Base-by-base conservation (phyloP, 2,113 vertebrate species). In the Leptobrachium leishanense region DNA sequence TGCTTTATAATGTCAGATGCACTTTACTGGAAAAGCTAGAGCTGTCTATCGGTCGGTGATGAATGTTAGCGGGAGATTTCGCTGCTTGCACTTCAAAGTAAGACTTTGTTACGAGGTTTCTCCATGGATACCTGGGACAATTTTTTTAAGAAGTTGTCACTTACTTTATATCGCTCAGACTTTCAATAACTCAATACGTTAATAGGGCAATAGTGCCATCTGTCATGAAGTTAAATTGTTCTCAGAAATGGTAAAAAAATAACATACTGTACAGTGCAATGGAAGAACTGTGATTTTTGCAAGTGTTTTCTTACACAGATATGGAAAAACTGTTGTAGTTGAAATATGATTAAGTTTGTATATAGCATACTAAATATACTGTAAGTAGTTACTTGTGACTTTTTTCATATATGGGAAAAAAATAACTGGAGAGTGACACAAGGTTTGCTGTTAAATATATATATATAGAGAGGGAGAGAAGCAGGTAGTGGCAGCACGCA, bases 11-110 rank as follows among this genome's bases (percentile, higher is more conserved):
- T 77, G 81, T 81, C 6, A 40, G 54, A 72, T 67, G 80, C 72
- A 65, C 77, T 84, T 82, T 68, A 84, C 50, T 0, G 64, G 72
- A 83, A 73, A 77, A 82, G 84, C 83, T 71, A 82, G 64, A 79
- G 72, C 71, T 41, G 46, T 69, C 77, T 72, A 72, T 79, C 62
- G 66, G 81, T 57, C 55, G 59, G 76, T 83, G 81, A 74, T 2
- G 82, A 86, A 86, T 85, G 83, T 67, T 85, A 83, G 75, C 63
- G 80, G 31, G 63, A 81, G 63, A 74, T 87, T 72, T 83, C 85
- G 71, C 83, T 79, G 76, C 50, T 70, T 83, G 84, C 84, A 79
- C 74, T 81, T 67, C 79, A 81, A 68, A 83, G 79, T 78, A 71
- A 43, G 20, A 53, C 81, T 68, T 7, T 74, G 43, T 71, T 43